Evolutionary conservation across 2,888 invertebrate genomes (phyloP).

Genomic region (Apotomis turbidana): DNA sequence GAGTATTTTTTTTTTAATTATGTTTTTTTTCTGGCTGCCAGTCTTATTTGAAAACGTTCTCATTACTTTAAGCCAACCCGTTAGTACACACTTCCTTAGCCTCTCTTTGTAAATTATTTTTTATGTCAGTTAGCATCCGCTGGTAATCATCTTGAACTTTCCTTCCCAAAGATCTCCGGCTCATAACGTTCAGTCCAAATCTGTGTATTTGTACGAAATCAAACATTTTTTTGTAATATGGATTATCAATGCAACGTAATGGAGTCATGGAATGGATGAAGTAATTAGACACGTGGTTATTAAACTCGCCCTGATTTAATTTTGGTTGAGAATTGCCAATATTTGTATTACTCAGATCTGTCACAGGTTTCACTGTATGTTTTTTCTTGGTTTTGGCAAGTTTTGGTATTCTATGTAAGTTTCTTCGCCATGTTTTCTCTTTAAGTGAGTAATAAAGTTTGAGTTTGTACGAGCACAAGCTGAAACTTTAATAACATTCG

Average conservation of each 20-base stretch:
- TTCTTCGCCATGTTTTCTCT: conserved; percentile 31
- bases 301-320: conserved; percentile 1
- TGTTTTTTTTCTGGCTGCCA: too few relatives aligned
- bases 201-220: conserved; percentile 23
- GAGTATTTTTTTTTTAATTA: too few relatives aligned
- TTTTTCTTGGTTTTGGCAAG: conserved; percentile 17
- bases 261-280: conserved; percentile 1
- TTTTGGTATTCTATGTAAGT: conserved; percentile 24
- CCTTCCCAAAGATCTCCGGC: conserved; percentile 29
- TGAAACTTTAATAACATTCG: background rate
- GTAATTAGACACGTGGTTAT: conserved; percentile 9
- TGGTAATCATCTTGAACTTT: conserved; percentile 14
- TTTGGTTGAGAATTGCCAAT: conserved; percentile 7
- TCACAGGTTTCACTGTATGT: conserved; percentile 2
- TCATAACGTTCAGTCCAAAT: conserved; percentile 25
- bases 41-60: too few relatives aligned
- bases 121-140: conserved; percentile 3
- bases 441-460: conserved; percentile 30
- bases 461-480: background rate
- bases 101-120: background rate
- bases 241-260: conserved; percentile 3
- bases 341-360: conserved; percentile 3
- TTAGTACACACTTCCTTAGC: conserved; percentile 27
- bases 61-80: too few relatives aligned
- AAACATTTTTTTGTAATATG: conserved; percentile 9